Percentiles rank a stretch among this genome's conserved stretches.
phyloP scores from a whole-genome alignment of 2,113 vertebrate species.

The Glaucidium brasilianum region DNA sequence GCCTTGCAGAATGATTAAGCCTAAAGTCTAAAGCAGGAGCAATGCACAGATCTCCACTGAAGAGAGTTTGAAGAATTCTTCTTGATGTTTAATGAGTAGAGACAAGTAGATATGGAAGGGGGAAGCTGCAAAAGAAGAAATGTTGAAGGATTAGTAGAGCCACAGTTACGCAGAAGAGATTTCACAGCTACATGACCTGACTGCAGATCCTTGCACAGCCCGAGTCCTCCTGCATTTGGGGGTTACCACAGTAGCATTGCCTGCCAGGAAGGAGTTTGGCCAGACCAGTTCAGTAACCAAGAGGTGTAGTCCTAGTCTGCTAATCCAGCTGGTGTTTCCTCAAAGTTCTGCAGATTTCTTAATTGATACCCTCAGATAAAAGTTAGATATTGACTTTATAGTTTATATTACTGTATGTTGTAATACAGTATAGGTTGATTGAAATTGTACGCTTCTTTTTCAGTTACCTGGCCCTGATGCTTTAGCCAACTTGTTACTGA shows the following conservation, averaged over 20 bases:
- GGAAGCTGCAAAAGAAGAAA: neutral
- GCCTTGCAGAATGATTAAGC: neutral
- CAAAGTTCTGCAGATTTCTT: neutral
- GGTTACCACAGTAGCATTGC: neutral
- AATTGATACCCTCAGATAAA: neutral
- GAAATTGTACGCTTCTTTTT: neutral
- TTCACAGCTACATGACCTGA: neutral
- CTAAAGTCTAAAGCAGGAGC: neutral
- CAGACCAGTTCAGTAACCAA: neutral
- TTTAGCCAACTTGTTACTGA: neutral
- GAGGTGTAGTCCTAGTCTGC: neutral
- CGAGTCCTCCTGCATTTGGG: neutral
- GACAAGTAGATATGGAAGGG: neutral
- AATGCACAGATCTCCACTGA: fast-evolving
- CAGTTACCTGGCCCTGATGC: neutral
- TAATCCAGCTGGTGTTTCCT: neutral
- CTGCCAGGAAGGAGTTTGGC: neutral
- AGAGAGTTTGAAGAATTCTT: neutral
- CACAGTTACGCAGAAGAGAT: neutral
- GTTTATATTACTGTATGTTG: neutral
- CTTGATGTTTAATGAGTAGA: neutral
- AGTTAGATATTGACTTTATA: neutral
- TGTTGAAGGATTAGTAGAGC: neutral
- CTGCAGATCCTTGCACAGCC: neutral
- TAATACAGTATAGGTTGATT: neutral